phyloP scores from a whole-genome alignment of 2,888 invertebrate species.

The Pandemis cinnamomeana region DNA sequence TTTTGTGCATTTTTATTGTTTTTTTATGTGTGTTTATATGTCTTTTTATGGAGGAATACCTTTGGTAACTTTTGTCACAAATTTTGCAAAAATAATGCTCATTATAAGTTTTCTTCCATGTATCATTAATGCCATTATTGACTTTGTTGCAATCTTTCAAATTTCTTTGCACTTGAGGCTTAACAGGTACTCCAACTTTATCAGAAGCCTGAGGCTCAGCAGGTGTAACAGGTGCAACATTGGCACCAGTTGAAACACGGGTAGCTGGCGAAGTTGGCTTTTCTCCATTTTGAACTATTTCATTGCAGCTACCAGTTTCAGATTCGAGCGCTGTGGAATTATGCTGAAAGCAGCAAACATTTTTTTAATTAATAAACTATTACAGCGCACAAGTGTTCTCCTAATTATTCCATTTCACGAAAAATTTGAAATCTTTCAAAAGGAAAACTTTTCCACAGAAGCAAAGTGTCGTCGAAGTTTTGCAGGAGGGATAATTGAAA shows the following conservation, averaged over 20 bases:
- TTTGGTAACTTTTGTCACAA: constrained; percentile 49
- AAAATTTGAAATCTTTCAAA: too few species aligned
- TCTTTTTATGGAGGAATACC: constrained; percentile 13
- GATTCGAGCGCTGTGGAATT: constrained; percentile 32
- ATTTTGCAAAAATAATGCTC: constrained; percentile 56
- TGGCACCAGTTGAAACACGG: not conserved
- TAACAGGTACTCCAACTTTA: constrained; percentile 38
- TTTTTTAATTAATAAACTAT: not conserved
- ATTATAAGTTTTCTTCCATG: constrained; percentile 53
- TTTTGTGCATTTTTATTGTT: constrained; percentile 47
- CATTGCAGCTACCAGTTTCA: not conserved
- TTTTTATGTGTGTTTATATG: constrained; percentile 40
- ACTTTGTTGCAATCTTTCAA: not conserved
- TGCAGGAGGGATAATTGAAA: not conserved
- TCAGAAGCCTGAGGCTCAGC: not conserved
- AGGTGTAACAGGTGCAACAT: not conserved
- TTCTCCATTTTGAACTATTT: not conserved
- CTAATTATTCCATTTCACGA: too few species aligned
- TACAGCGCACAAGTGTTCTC: too few species aligned
- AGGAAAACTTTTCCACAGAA: too few species aligned
- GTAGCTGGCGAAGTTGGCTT: not conserved
- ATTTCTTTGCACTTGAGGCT: not conserved
- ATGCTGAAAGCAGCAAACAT: constrained; percentile 14
- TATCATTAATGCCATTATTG: constrained; percentile 16
- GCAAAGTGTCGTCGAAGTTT: too few species aligned